A percentile compares a stretch with the other conserved stretches of the same genome.
Evolutionary conservation across 1,140 invertebrate species (phyloP).

Genomic region (Leptinotarsa defecta): DNA sequence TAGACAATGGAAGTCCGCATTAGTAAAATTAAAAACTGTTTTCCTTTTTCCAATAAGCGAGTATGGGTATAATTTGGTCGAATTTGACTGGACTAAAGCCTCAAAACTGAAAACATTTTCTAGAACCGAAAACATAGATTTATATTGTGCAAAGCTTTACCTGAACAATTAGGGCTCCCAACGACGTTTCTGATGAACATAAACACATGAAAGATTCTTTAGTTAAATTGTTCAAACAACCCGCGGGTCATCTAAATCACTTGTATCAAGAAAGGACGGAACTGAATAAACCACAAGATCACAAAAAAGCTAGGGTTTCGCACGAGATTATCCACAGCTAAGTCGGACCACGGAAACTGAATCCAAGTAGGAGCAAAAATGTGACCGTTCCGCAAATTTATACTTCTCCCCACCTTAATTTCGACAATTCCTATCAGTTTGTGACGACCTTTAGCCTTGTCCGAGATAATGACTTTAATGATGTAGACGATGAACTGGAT

Average conservation of each 20-base stretch:
- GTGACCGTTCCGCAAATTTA: neutral
- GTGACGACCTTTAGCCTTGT: neutral
- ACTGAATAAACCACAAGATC: neutral
- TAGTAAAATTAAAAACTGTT: too few relatives aligned
- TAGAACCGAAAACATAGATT: too few relatives aligned
- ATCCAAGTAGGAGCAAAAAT: too few relatives aligned
- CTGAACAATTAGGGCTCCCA: constrained; percentile 26
- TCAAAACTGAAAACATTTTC: too few relatives aligned
- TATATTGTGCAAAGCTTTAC: neutral
- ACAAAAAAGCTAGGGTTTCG: neutral
- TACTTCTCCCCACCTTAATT: neutral
- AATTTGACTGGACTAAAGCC: too few relatives aligned
- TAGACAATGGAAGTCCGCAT: too few relatives aligned
- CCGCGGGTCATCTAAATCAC: constrained; percentile 21
- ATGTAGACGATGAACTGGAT: neutral
- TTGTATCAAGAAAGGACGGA: neutral
- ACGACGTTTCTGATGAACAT: constrained; percentile 22
- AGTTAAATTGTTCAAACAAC: constrained; percentile 16
- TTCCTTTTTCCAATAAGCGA: too few relatives aligned
- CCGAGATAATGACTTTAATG: neutral
- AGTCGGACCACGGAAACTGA: too few relatives aligned
- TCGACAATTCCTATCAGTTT: neutral
- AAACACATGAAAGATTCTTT: constrained; percentile 36
- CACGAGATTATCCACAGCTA: too few relatives aligned
- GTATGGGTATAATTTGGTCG: too few relatives aligned